Evolutionary conservation across 1,140 invertebrate species (phyloP).

Genomic region (Dermatophagoides farinae): DNA sequence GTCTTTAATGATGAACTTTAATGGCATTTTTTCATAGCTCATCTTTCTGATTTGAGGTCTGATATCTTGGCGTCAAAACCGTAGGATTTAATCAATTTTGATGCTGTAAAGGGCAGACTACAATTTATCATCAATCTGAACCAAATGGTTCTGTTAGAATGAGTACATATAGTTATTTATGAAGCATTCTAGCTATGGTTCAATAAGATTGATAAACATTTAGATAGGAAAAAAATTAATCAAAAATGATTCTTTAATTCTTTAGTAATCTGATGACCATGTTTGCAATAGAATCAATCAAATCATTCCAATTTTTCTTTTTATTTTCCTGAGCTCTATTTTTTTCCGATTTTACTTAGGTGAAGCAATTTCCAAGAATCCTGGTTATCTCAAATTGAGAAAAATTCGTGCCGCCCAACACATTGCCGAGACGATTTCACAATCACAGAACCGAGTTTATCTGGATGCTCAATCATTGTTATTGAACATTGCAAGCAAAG

Average conservation of each 20-base stretch:
- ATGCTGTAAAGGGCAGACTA: slow-evolving; percentile 14
- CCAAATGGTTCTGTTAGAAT: background rate
- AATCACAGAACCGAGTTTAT: slow-evolving; percentile 84
- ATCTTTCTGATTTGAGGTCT: slow-evolving; percentile 4
- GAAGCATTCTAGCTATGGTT: background rate
- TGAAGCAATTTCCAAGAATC: slow-evolving; percentile 76
- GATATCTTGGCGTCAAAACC: slow-evolving; percentile 10
- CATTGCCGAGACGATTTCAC: slow-evolving; percentile 88
- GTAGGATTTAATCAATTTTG: background rate
- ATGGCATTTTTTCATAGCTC: background rate
- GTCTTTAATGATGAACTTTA: slow-evolving; percentile 12
- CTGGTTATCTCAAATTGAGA: slow-evolving; percentile 88
- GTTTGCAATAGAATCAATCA: background rate
- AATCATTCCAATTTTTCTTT: slow-evolving; percentile 3
- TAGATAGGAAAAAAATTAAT: background rate
- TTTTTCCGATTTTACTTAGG: slow-evolving; percentile 49
- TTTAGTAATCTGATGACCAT: slow-evolving; percentile 29
- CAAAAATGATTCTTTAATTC: slow-evolving; percentile 13
- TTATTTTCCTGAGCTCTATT: slow-evolving; percentile 38
- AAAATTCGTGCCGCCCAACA: slow-evolving; percentile 93
- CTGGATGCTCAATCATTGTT: slow-evolving; percentile 77
- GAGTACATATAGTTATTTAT: background rate
- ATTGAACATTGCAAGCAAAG: slow-evolving; percentile 85
- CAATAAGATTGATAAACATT: background rate
- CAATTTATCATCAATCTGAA: background rate